Percentiles rank a stretch among this genome's conserved stretches.
These are phyloP conservation scores for Orgyia antiqua DNA, from an alignment of 2,888 invertebrate species.

Conservation along the genomic window DNA sequence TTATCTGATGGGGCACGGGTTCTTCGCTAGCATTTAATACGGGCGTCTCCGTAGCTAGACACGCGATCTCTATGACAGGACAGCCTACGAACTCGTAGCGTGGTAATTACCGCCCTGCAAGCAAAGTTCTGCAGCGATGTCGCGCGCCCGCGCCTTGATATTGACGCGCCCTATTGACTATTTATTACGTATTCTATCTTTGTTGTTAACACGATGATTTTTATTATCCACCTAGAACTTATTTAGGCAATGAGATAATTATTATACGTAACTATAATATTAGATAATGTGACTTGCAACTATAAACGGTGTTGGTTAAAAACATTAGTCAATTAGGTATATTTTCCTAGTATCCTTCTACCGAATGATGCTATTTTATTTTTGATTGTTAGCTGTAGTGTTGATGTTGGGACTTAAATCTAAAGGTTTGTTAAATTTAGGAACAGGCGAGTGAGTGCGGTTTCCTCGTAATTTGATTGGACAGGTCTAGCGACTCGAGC, in stretches of 20 bases:
- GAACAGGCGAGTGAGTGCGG: slow-evolving; percentile 45
- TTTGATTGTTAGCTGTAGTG: slow-evolving; percentile 57
- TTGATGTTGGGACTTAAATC: slow-evolving; percentile 46
- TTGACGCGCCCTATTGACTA: slow-evolving; percentile 20
- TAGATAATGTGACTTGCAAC: too few species aligned
- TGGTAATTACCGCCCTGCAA: slow-evolving; percentile 63
- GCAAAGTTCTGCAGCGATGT: slow-evolving; percentile 71
- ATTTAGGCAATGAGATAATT: too few species aligned
- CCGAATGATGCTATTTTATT: too few species aligned
- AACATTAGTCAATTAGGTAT: too few species aligned
- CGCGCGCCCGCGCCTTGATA: slow-evolving; percentile 43
- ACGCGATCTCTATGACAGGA: slow-evolving; percentile 75
- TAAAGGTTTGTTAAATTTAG: slow-evolving; percentile 51
- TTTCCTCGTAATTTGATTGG: slow-evolving; percentile 66
- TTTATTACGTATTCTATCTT: too few species aligned
- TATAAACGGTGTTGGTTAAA: too few species aligned
- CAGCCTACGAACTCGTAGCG: slow-evolving; percentile 54
- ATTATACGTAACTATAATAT: too few species aligned
- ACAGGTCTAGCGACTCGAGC: slow-evolving; percentile 41
- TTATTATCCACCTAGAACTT: too few species aligned
- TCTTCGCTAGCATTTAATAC: slow-evolving; percentile 75
- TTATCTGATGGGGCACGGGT: slow-evolving; percentile 75
- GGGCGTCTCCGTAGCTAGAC: slow-evolving; percentile 63
- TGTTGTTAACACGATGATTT: too few species aligned
- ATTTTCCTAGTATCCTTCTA: too few species aligned